Base-by-base conservation (phyloP, 2,113 vertebrate species). In the Cyprinodon tularosa region DNA sequence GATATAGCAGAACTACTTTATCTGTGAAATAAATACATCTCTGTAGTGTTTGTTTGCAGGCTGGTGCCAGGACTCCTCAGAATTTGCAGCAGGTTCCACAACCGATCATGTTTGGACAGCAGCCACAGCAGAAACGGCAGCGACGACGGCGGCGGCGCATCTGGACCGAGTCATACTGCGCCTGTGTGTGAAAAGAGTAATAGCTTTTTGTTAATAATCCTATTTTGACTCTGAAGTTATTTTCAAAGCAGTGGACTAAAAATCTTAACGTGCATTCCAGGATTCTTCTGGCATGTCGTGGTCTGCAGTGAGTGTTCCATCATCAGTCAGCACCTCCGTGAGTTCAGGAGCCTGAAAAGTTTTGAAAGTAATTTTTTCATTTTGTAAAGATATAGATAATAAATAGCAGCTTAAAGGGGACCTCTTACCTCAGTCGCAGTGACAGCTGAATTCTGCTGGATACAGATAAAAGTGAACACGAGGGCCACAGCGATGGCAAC, bases 371-470 rank as follows among this genome's bases (percentile, higher is more conserved):
- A 29, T 42, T 40, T 8, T 9, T 20, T 8, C 17, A 42, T 65
- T 65, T 42, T 12, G 9, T 3, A 44, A 13, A 15, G 12, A 4
- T 50, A 17, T 17, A 5, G 15, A 48, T 8, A 53, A 53, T 10
- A 13, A 20, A 53, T 9, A 10, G 14, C 9, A 20, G n/a, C 1
- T 8, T 53, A 0, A 42, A 17, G 6, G 39, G 53, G 11, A n/a
- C 22, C 36, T 64, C 85, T 86, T 66, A 93, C 90, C 72, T 76
- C 80, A 50, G 68, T 20, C 61, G 76, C 42, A 12, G 88, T 84
- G 12, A 83, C 45, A 3, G 86, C 85, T 40, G 76, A 66, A 63
- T 60, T 79, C 66, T 84, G 20, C 12, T 87, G 40, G 20, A 89
- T 8, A 61, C 72, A 88, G 29, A 86, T 48, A 17, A 86, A 88